A percentile compares a stretch with the other conserved stretches of the same genome.
Conservation (phyloP, 1,140 invertebrate genomes). For the Drosophila equinoxialis region DNA sequence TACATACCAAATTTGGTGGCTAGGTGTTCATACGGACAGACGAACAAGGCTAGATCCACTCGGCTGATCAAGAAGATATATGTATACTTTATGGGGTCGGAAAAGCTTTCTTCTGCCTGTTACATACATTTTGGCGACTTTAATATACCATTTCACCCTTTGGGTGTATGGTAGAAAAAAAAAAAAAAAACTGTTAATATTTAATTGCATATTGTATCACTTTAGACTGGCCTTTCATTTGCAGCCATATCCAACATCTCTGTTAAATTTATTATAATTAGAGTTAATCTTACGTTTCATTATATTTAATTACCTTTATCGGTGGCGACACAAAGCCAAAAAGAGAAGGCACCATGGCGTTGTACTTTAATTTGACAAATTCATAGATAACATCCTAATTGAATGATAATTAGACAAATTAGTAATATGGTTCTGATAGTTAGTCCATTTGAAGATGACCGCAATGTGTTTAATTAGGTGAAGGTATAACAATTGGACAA, state of each 20-base stretch:
- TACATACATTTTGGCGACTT: too few relatives aligned
- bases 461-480: too few relatives aligned
- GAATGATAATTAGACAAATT: slow-evolving; percentile 49
- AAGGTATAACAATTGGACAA: too few relatives aligned
- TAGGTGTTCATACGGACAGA: too few relatives aligned
- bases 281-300: slow-evolving; percentile 78
- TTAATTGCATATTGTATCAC: slow-evolving; percentile 69
- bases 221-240: slow-evolving; percentile 45
- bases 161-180: too few relatives aligned
- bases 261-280: slow-evolving; percentile 77
- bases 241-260: slow-evolving; percentile 36
- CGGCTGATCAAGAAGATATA: too few relatives aligned
- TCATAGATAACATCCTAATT: slow-evolving; percentile 50
- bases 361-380: slow-evolving; percentile 68
- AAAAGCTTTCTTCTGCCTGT: too few relatives aligned
- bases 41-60: too few relatives aligned
- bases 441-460: too few relatives aligned
- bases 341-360: neutral
- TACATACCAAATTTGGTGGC: too few relatives aligned
- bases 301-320: slow-evolving; percentile 69
- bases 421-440: slow-evolving; percentile 3
- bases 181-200: slow-evolving; percentile 47
- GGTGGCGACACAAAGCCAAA: slow-evolving; percentile 17
- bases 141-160: too few relatives aligned
- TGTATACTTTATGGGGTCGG: too few relatives aligned